Conservation (phyloP, 2,888 invertebrate species). For the Dysmachus trigonus region DNA sequence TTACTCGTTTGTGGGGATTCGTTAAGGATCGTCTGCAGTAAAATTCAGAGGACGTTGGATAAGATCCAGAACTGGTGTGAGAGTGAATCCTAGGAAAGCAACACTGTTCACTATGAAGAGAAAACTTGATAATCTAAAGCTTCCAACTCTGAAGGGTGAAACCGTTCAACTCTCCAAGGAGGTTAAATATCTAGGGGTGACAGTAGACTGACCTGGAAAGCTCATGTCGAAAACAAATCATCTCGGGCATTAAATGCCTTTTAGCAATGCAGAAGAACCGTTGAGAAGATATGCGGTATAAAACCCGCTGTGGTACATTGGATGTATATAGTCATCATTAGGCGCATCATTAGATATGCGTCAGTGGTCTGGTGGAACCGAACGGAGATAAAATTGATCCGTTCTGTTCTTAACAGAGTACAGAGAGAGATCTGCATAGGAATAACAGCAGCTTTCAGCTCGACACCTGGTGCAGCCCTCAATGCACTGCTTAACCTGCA, state of each 20-base stretch:
- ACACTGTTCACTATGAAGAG: not conserved
- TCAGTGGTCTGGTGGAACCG: not conserved
- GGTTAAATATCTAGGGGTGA: too few relatives aligned
- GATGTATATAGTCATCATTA: not conserved
- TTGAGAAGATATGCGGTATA: not conserved
- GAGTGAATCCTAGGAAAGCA: not conserved
- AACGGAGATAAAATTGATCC: not conserved
- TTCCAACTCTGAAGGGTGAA: not conserved
- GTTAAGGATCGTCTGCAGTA: not conserved
- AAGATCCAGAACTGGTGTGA: not conserved
- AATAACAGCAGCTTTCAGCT: too few relatives aligned
- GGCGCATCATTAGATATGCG: not conserved
- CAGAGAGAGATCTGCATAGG: too few relatives aligned
- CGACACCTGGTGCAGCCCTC: too few relatives aligned
- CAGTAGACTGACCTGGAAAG: too few relatives aligned
- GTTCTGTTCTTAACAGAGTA: too few relatives aligned
- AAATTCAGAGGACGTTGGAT: not conserved
- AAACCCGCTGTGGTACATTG: not conserved
- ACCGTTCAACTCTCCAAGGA: not conserved
- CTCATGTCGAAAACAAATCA: too few relatives aligned
- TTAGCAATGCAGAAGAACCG: not conserved
- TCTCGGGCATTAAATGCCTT: too few relatives aligned
- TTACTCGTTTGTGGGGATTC: not conserved
- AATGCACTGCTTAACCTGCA: too few relatives aligned
- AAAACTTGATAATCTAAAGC: not conserved